Conservation (phyloP, 92 coral and sea anemone genomes). For the Pocillopora meandrina region DNA sequence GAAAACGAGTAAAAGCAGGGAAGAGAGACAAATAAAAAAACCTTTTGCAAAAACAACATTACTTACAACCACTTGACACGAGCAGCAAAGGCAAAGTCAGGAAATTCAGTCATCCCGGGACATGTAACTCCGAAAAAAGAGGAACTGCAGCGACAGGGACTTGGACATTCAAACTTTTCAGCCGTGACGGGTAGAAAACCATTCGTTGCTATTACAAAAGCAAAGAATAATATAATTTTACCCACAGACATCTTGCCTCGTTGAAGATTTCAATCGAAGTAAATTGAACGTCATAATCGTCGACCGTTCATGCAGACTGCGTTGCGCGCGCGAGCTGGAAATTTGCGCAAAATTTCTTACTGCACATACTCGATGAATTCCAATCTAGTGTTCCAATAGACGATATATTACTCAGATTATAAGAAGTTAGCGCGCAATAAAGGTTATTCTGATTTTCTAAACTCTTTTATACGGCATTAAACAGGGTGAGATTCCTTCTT, state of each 20-base stretch:
- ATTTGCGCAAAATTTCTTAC: not conserved
- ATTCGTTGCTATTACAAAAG: not conserved
- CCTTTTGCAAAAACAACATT: not conserved
- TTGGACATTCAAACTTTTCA: slow-evolving; percentile 23
- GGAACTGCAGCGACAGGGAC: slow-evolving; percentile 17
- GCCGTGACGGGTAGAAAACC: slow-evolving; percentile 6
- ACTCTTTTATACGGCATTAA: too few relatives aligned
- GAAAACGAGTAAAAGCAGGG: not conserved
- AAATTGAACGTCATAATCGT: slow-evolving; percentile 10
- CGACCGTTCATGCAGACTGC: not conserved
- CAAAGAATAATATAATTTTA: not conserved
- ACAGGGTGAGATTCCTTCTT: too few relatives aligned
- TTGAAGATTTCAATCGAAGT: not conserved
- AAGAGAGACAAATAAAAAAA: not conserved
- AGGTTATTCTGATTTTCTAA: too few relatives aligned
- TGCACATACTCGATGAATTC: too few relatives aligned
- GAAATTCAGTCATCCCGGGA: slow-evolving; percentile 18
- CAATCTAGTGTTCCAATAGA: too few relatives aligned
- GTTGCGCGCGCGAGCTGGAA: slow-evolving; percentile 14
- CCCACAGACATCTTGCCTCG: not conserved
- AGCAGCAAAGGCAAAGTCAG: slow-evolving; percentile 20
- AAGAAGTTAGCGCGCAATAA: too few relatives aligned
- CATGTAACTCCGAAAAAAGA: slow-evolving; percentile 17
- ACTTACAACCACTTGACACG: slow-evolving; percentile 23
- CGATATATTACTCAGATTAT: too few relatives aligned